These are phyloP conservation scores for Oncorhynchus masou DNA, from an alignment of 2,113 vertebrate species.

Conservation along the genomic window DNA sequence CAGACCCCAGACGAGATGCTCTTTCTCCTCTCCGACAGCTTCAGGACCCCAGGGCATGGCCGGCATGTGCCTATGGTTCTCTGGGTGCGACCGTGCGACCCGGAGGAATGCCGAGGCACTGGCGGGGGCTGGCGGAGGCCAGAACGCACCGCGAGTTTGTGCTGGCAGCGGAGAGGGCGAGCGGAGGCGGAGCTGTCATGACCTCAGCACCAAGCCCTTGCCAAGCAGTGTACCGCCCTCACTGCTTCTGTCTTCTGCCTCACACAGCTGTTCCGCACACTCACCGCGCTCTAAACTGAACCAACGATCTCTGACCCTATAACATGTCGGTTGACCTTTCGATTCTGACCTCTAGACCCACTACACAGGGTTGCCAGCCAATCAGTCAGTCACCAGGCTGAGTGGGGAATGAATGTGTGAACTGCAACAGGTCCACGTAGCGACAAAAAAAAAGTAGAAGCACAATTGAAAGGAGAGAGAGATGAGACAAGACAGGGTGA, in stretches of 20 bases:
- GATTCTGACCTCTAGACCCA: not conserved
- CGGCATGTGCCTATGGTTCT: constrained; percentile 84
- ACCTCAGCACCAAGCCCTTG: constrained; percentile 80
- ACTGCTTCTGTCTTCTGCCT: constrained; percentile 89
- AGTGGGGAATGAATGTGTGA: constrained; percentile 6
- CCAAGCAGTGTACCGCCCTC: constrained; percentile 86
- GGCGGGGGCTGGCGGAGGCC: constrained; percentile 76
- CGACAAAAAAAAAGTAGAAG: not conserved
- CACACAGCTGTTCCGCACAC: constrained; percentile 85
- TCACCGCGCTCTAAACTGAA: constrained; percentile 74
- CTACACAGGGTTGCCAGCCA: not conserved
- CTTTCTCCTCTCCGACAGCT: constrained; percentile 74
- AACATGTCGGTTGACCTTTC: not conserved
- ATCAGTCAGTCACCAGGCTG: constrained; percentile 6
- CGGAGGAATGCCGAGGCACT: constrained; percentile 77
- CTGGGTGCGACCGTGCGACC: constrained; percentile 82
- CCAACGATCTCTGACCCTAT: constrained; percentile 4
- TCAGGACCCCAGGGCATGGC: constrained; percentile 81
- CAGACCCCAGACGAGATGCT: constrained; percentile 82
- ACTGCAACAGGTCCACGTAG: not conserved
- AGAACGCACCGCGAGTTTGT: constrained; percentile 86
- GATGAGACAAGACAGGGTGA: constrained; percentile 9
- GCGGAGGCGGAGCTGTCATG: constrained; percentile 76
- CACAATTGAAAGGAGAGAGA: not conserved
- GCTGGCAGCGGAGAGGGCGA: constrained; percentile 80